A percentile compares a stretch with the other conserved stretches of the same genome.
Evolutionary conservation across 1,140 invertebrate genomes (phyloP).

Genomic region (Pseudachorutes palmiensis): DNA sequence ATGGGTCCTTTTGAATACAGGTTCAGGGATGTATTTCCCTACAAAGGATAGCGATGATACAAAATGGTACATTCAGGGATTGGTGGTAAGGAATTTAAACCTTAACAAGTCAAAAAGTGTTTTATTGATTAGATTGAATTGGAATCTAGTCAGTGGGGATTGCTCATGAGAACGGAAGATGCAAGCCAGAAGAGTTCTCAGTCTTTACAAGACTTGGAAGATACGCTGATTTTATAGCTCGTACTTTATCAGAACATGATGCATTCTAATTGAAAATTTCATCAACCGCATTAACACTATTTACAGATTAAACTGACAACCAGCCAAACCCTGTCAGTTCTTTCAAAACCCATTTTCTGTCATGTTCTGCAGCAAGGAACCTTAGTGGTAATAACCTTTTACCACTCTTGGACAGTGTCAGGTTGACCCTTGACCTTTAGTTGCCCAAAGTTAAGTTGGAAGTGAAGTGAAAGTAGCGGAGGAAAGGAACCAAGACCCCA

Average conservation of each 20-base stretch:
- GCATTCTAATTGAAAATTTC: no score
- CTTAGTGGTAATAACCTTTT: no score
- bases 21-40: conserved; percentile 31
- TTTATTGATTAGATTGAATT: background rate
- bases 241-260: conserved; percentile 25
- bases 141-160: conserved; percentile 27
- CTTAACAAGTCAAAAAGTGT: background rate
- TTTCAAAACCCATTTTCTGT: no score
- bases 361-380: no score
- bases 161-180: conserved; percentile 20
- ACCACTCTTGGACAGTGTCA: no score
- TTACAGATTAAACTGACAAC: no score
- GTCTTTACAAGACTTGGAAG: conserved; percentile 35
- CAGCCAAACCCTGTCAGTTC: no score
- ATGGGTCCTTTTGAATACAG: background rate
- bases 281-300: no score
- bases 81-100: conserved; percentile 5
- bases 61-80: conserved; percentile 34
- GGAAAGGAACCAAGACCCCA: no score
- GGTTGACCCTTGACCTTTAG: no score
- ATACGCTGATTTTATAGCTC: conserved; percentile 33
- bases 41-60: conserved; percentile 7
- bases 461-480: no score
- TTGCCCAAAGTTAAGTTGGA: no score
- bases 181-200: conserved; percentile 32